Evolutionary conservation across 2,888 invertebrate species (phyloP), one percentile per base, ranked within the genome.

Genomic region (Eurois occulta): DNA sequence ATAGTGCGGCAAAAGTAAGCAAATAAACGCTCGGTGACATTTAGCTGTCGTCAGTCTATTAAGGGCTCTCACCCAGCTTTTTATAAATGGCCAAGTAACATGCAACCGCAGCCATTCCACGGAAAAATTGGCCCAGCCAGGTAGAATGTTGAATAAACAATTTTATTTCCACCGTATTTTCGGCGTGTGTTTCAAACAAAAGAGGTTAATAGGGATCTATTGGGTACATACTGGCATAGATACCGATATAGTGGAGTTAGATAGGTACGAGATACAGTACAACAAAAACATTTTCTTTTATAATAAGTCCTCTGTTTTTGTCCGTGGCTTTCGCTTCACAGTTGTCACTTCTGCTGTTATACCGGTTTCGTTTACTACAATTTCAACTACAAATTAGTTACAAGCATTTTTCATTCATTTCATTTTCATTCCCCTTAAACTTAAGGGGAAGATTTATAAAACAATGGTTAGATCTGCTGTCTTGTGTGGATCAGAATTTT

Each of bases 41-140:
- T 96, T 95, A 94, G 92, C 95, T 96, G 97, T 97, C 96, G 94
- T 89, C 96, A 91, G 95, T 91, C 96, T 96, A 96, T 96, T 96
- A 96, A 95, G 95, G 95, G 94, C 94, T 94, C 95, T 94, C 95
- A 93, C 94, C 92, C 92, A 91, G 87, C 90, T 90, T 89, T 91
- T 95, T 95, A 96, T 95, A 95, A 96, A 97, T 94, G 94, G 93
- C 89, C 91, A 74, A 79, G 88, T 92, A 89, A 90, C 97, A 97
- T 96, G 97, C 97, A 91, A 97, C 91, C 92, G 88, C 88, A 91
- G 92, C 91, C 91, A 90, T 90, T 91, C 84, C 88, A 84, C 90
- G 92, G 93, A 94, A 95, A 95, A 91, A 94, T 92, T 91, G 91
- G 90, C 90, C 89, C 88, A 78, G 85, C 71, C 80, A 89, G 91